phyloP scores from a whole-genome alignment of 2,888 invertebrate species.

The Drosophila mimica region DNA sequence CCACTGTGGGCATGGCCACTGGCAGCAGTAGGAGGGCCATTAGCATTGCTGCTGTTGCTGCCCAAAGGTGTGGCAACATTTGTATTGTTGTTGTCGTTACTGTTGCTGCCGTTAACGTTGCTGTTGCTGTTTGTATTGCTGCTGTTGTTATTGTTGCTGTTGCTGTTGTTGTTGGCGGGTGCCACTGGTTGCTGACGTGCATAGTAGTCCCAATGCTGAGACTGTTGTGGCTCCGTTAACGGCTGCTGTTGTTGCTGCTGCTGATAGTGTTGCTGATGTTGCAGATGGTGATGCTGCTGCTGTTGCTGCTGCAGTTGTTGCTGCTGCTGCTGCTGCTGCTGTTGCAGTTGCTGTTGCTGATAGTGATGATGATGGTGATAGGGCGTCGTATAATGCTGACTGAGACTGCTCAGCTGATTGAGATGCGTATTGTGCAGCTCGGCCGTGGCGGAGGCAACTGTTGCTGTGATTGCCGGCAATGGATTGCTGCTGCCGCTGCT shows the following conservation, averaged over 20 bases:
- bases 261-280: slow-evolving; percentile 54
- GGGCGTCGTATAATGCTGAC: slow-evolving; percentile 80
- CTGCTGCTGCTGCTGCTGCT: slow-evolving; percentile 60
- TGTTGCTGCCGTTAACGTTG: slow-evolving; percentile 61
- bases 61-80: slow-evolving; percentile 59
- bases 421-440: slow-evolving; percentile 82
- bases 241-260: slow-evolving; percentile 67
- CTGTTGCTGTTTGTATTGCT: slow-evolving; percentile 68
- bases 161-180: slow-evolving; percentile 61
- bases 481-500: slow-evolving; percentile 51
- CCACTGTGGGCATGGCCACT: slow-evolving; percentile 45
- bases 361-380: slow-evolving; percentile 72
- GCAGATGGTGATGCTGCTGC: slow-evolving; percentile 39
- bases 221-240: slow-evolving; percentile 67
- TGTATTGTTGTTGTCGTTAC: slow-evolving; percentile 50
- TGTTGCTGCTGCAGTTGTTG: slow-evolving; percentile 65
- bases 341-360: slow-evolving; percentile 58
- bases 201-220: slow-evolving; percentile 84
- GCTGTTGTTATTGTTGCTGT: slow-evolving; percentile 53
- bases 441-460: slow-evolving; percentile 64
- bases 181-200: slow-evolving; percentile 74
- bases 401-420: slow-evolving; percentile 82
- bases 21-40: slow-evolving; percentile 48
- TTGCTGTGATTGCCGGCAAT: slow-evolving; percentile 55
- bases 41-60: slow-evolving; percentile 64